Evolutionary conservation across 1,140 invertebrate species (phyloP).

Genomic region (Rhopalosiphum maidis): DNA sequence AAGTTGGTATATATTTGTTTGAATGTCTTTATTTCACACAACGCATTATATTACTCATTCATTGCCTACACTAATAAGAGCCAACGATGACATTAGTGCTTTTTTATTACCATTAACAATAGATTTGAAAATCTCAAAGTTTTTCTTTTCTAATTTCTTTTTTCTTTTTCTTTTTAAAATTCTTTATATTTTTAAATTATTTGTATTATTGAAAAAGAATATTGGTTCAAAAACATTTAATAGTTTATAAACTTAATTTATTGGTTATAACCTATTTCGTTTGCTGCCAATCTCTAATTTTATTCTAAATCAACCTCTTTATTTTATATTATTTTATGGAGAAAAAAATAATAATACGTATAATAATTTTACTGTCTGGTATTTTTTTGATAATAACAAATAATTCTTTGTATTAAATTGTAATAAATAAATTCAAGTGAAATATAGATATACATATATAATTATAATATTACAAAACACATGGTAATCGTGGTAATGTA

Average conservation of each 20-base stretch:
- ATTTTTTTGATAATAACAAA: background rate
- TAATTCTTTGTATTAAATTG: background rate
- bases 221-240: background rate
- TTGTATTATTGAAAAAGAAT: background rate
- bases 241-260: background rate
- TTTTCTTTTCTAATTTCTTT: too few species aligned
- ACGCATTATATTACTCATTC: too few species aligned
- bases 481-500: too few species aligned
- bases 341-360: background rate
- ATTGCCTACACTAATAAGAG: too few species aligned
- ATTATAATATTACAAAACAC: too few species aligned
- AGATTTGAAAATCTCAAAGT: too few species aligned
- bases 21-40: too few species aligned
- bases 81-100: too few species aligned
- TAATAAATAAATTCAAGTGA: background rate
- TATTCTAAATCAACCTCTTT: background rate
- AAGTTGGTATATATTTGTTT: too few species aligned
- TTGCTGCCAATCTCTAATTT: background rate
- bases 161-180: background rate
- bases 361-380: background rate
- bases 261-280: background rate
- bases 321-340: background rate
- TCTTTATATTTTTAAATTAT: background rate
- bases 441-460: background rate
- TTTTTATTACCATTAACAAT: too few species aligned